Base-by-base conservation (phyloP, 2,113 vertebrate genomes). In the Geococcyx californianus region DNA sequence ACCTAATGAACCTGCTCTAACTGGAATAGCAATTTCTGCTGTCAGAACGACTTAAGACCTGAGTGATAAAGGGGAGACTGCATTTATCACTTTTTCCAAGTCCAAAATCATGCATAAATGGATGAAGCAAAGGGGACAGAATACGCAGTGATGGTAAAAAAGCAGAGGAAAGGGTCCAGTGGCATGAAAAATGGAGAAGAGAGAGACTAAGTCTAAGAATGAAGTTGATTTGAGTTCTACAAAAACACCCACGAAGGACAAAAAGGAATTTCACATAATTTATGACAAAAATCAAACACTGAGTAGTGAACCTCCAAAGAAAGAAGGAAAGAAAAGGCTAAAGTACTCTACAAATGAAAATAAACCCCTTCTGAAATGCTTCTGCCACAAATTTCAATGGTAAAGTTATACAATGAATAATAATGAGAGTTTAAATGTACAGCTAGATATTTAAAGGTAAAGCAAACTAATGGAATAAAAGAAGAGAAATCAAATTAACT, bases 21-120 rank as follows among this genome's bases (percentile, higher is more conserved):
- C 72, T 42, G 38, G 49, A 92, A 86, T 59, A 83, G 63, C 34
- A 51, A 42, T 38, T 95, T 80, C 67, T 86, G 33, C 76, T 93
- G 59, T 92, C 92, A 90, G 85, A 85, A 83, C 60, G 52, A 86
- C 34, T 69, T 77, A 73, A 91, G n/a, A 88, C 20, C 23, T 19
- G 72, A 88, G 63, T 84, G 72, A 86, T 84, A 90, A 92, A 90
- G 80, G 64, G 34, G 6, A 77, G 26, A 86, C 55, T 93, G 69
- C 36, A 87, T 91, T 94, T 90, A 83, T 73, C 79, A 67, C 33
- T 77, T 83, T 38, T 80, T 77, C 36, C 21, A 68, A 79, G 78
- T 60, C 25, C 55, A 81, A 90, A 94, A 60, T 87, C 67, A 80
- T 93, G 82, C 67, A 96, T 91, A 94, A 94, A 93, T 90, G 90